Evolutionary conservation across 2,113 vertebrate species (phyloP).

Genomic region (Serilophus lunatus): DNA sequence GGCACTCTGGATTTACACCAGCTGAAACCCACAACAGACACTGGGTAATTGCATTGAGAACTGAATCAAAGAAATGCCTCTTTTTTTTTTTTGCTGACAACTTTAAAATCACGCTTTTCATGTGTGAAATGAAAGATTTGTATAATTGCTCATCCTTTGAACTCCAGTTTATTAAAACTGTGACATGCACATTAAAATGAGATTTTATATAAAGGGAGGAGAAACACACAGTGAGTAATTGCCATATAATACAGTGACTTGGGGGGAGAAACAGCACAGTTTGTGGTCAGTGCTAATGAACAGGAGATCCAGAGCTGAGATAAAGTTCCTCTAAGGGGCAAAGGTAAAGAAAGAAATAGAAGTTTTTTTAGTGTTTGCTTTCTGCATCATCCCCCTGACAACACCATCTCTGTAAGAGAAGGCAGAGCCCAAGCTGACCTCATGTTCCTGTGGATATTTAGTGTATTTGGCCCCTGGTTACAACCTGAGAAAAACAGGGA

Average conservation of each 20-base stretch:
- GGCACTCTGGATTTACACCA: background rate
- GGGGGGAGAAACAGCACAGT: background rate
- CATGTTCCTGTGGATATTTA: fast-evolving
- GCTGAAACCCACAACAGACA: background rate
- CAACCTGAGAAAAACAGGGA: background rate
- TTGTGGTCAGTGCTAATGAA: background rate
- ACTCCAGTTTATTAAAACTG: constrained; percentile 44
- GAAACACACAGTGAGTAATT: constrained; percentile 18
- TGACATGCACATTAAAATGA: constrained; percentile 40
- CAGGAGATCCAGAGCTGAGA: background rate
- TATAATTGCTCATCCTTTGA: constrained; percentile 64
- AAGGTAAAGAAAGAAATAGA: background rate
- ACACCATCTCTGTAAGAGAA: background rate
- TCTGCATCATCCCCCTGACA: background rate
- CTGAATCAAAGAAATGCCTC: constrained; percentile 6
- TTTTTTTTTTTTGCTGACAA: background rate
- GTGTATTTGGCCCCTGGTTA: background rate
- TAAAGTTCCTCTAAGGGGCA: background rate
- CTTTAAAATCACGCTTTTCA: constrained; percentile 26
- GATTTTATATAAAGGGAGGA: constrained; percentile 31
- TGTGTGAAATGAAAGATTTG: constrained; percentile 62
- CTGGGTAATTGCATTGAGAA: constrained; percentile 30
- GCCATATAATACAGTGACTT: background rate
- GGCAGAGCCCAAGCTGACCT: background rate
- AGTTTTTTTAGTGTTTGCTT: background rate